Base-by-base conservation (phyloP, 2,888 invertebrate species). In the Seira sanloemensis region DNA sequence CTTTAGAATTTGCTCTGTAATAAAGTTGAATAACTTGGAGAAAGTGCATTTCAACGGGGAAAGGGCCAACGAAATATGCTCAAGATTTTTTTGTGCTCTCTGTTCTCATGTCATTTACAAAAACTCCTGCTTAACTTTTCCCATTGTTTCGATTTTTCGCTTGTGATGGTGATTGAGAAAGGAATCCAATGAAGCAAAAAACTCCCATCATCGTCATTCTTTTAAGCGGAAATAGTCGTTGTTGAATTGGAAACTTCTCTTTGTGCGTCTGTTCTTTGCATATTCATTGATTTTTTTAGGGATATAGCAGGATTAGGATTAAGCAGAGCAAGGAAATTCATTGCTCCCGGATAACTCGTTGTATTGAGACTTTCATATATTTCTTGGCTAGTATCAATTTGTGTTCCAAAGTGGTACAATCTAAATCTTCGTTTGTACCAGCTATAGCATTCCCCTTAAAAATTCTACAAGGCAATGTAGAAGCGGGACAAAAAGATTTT, bases 41-140 rank as follows among this genome's bases (percentile, higher is more conserved):
- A 19, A 21, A 23, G 21, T 62, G 62, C 62, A 62, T 62, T 62
- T 62, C 62, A 62, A 62, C 21, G 62, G 4, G 4, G 62, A 1
- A 23, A 62, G 62, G n/a, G 21, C 62, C 19, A 62, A 62, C 21
- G 62, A 50, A 37, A 37, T 37, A 37, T 37, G 37, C 37, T 37
- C 37, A 5, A n/a, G n/a, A n/a, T 37, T 37, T 12, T 5, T 37
- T 62, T 62, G 50, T 5, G 62, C 21, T 62, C 50, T 4, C 16
- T 5, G 62, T 12, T 62, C 50, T 4, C 16, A 4, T 62, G 62
- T 62, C 62, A 1, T 23, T 1, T 62, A 2, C 21, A 21, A 23
- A 62, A 62, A 62, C 21, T 1, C 19, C 62, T 7, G 21, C 62
- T 62, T 62, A 62, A 62, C 62, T 62, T 62, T 62, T 62, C 62